These are phyloP conservation scores for Bombus impatiens DNA, from an alignment of 1,140 invertebrate species.

Conservation along the genomic window DNA sequence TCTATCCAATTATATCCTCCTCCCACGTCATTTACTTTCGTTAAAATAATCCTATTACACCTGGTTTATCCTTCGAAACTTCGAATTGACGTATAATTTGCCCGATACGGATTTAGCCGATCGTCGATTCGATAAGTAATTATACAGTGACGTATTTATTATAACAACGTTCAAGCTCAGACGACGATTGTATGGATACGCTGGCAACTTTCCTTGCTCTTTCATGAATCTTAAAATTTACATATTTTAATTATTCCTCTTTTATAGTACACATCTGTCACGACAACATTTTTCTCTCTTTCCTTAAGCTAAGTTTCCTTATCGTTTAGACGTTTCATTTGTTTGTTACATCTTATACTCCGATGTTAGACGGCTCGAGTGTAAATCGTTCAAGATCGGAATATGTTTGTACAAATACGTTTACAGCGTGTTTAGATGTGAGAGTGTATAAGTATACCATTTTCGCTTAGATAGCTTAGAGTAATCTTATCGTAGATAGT, in stretches of 20 bases:
- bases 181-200: constrained; percentile 59
- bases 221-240: background rate
- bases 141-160: constrained; percentile 21
- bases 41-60: constrained; percentile 8
- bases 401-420: background rate
- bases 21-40: background rate
- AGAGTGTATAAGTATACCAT: background rate
- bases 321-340: background rate
- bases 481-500: constrained; percentile 4
- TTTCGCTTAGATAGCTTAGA: constrained; percentile 24
- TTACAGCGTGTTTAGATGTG: background rate
- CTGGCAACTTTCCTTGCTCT: constrained; percentile 13
- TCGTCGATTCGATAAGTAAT: background rate
- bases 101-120: background rate
- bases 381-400: background rate
- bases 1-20: background rate
- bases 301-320: background rate
- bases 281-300: background rate
- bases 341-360: background rate
- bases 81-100: constrained; percentile 27
- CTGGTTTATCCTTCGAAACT: background rate
- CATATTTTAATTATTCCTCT: background rate
- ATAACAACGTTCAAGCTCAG: constrained; percentile 52
- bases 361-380: no score
- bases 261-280: background rate